These are phyloP conservation scores for Microtus ochrogaster DNA, from an alignment of 2,113 vertebrate genomes.

Conservation along the genomic window DNA sequence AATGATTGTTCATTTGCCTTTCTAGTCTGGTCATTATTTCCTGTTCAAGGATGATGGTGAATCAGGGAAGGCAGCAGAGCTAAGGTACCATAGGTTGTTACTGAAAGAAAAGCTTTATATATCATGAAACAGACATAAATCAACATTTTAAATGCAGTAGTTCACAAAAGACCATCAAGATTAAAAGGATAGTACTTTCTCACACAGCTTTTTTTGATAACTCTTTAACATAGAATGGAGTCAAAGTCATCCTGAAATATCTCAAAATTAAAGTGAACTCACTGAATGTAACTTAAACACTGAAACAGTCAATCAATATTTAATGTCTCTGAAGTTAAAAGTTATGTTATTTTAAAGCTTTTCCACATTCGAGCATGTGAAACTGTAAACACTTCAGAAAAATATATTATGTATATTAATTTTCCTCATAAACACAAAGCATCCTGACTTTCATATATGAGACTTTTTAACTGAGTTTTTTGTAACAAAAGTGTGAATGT, in stretches of 20 bases:
- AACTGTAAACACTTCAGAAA: not conserved
- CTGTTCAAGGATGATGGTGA: conserved; percentile 57
- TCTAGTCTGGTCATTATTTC: conserved; percentile 62
- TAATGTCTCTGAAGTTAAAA: not conserved
- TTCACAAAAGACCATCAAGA: not conserved
- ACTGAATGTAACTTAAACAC: not conserved
- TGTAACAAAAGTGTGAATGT: not conserved
- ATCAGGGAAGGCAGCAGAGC: conserved; percentile 49
- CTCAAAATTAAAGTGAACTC: too few relatives aligned
- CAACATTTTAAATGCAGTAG: conserved; percentile 9
- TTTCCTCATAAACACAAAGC: not conserved
- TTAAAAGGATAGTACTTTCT: not conserved
- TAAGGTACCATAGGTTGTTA: not conserved
- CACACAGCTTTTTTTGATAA: not conserved
- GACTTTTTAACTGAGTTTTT: not conserved
- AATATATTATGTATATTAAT: not conserved
- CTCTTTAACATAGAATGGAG: not conserved
- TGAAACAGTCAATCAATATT: not conserved
- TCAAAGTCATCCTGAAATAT: not conserved
- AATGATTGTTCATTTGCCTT: conserved; percentile 59
- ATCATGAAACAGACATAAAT: not conserved
- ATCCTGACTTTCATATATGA: not conserved
- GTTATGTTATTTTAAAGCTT: not conserved
- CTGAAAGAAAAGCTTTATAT: conserved; percentile 36
- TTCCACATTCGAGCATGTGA: not conserved